Percentiles rank a stretch among this genome's conserved stretches.
phyloP scores from a whole-genome alignment of 2,888 invertebrate species.

The Campoletis raptor region DNA sequence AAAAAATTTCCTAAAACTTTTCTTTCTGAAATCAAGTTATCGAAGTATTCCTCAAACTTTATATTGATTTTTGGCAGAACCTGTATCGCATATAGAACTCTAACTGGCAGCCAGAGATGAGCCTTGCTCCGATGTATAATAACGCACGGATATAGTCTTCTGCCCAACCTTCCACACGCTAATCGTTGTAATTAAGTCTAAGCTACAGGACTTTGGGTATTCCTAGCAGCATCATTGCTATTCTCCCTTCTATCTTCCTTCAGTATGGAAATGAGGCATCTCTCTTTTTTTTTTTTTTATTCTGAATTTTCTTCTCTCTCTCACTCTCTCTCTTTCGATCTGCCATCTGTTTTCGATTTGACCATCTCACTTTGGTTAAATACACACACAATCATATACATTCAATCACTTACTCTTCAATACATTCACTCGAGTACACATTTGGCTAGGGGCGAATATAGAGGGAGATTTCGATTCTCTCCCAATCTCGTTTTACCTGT shows the following conservation, averaged over 20 bases:
- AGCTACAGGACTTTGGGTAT: constrained; percentile 74
- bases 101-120: constrained; percentile 63
- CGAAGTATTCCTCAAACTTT: background rate
- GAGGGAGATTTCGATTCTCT: constrained; percentile 22
- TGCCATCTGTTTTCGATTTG: constrained; percentile 4
- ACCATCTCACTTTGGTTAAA: constrained; percentile 23
- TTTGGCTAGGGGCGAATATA: constrained; percentile 2
- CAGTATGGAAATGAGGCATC: constrained; percentile 10
- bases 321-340: background rate
- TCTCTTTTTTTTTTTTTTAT: background rate
- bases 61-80: background rate
- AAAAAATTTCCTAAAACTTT: background rate
- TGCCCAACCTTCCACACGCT: constrained; percentile 75
- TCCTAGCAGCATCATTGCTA: constrained; percentile 39
- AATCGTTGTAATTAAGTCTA: constrained; percentile 81
- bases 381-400: constrained; percentile 22
- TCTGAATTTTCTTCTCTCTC: constrained; percentile 1
- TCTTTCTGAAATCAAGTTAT: background rate
- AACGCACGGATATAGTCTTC: constrained; percentile 69
- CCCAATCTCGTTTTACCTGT: constrained; percentile 14
- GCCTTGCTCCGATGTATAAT: constrained; percentile 69
- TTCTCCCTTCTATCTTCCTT: constrained; percentile 13
- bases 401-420: constrained; percentile 52
- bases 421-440: constrained; percentile 9
- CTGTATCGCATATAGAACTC: constrained; percentile 15